A percentile compares a stretch with the other conserved stretches of the same genome.
Conservation (phyloP, 2,888 invertebrate genomes). For the Tenthredo scrophulariae region DNA sequence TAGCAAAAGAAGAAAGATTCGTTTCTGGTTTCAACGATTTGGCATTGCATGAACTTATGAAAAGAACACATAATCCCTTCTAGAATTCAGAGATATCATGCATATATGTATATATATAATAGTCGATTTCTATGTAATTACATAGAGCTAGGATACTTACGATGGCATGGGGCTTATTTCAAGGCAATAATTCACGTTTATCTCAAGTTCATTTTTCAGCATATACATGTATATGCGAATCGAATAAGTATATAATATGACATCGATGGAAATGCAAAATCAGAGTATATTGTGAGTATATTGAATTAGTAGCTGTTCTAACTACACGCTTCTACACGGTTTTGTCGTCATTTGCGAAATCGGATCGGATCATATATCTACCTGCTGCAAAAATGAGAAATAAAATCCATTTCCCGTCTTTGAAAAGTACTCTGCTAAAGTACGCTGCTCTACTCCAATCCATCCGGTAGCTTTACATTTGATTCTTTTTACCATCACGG, state of each 20-base stretch:
- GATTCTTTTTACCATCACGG: background rate
- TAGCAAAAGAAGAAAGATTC: background rate
- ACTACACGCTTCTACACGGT: background rate
- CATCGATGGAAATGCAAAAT: background rate
- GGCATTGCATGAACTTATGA: background rate
- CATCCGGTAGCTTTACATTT: background rate
- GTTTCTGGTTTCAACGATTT: background rate
- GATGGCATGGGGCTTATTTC: background rate
- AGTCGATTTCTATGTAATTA: background rate
- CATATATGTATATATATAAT: no score
- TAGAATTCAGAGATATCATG: background rate
- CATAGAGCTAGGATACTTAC: background rate
- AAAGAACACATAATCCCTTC: background rate
- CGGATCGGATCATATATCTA: background rate
- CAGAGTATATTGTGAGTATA: background rate
- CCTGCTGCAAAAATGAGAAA: background rate
- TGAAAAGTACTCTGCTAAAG: background rate
- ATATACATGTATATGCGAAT: background rate
- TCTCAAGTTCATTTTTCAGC: background rate
- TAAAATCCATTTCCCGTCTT: background rate
- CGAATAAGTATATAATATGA: no score
- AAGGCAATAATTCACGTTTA: background rate
- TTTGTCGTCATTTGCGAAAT: background rate
- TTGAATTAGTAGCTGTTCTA: background rate
- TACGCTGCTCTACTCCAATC: background rate